phyloP scores from a whole-genome alignment of 2,888 invertebrate species.

The Volucella inanis region DNA sequence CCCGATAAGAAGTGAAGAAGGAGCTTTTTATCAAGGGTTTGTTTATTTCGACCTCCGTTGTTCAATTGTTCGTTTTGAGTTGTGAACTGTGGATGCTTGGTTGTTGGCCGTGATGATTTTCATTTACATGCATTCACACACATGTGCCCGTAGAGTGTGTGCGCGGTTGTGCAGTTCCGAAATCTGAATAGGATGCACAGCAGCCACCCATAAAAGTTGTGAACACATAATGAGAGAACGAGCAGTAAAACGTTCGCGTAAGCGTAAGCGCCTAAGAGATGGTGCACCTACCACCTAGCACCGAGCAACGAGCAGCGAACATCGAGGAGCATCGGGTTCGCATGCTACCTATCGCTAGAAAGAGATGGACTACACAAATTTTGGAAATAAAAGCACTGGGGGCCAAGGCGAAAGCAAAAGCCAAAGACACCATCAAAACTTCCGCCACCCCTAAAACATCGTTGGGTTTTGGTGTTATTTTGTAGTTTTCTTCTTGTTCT shows the following conservation, averaged over 20 bases:
- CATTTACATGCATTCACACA: too few relatives aligned
- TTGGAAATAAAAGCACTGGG: background rate
- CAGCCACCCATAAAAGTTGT: constrained; percentile 44
- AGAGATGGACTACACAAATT: constrained; percentile 10
- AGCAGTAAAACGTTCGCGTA: constrained; percentile 11
- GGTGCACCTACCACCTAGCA: too few relatives aligned
- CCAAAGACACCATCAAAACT: constrained; percentile 35
- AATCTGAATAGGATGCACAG: constrained; percentile 40
- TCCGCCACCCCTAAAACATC: constrained; percentile 9
- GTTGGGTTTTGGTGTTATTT: constrained; percentile 12
- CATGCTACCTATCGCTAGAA: background rate
- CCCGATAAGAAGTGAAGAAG: constrained; percentile 16
- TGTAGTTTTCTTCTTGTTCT: background rate
- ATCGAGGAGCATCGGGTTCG: too few relatives aligned
- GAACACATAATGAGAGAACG: constrained; percentile 52
- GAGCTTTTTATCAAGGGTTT: constrained; percentile 25
- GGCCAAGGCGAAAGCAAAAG: background rate
- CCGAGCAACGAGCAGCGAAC: too few relatives aligned
- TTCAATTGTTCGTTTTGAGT: too few relatives aligned
- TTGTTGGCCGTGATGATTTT: too few relatives aligned
- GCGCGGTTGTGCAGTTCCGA: constrained; percentile 27
- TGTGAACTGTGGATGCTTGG: too few relatives aligned
- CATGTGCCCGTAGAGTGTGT: background rate
- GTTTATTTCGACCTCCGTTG: too few relatives aligned
- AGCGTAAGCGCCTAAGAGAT: background rate